phyloP scores from a whole-genome alignment of 53 echinoderm and acorn worm species.

The Zoroaster sp. region DNA sequence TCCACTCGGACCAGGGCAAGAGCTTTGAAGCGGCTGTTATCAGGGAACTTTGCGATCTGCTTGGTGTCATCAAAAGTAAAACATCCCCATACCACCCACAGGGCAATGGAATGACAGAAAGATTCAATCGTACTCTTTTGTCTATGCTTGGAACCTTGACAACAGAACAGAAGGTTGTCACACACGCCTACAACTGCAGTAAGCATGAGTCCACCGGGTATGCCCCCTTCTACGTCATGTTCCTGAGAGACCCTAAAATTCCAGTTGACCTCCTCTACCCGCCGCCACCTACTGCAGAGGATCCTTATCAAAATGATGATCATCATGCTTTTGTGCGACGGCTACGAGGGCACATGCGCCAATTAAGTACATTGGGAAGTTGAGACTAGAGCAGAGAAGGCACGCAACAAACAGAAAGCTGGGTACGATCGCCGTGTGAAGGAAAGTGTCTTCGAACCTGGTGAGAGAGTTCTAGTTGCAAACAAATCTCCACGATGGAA shows the following conservation, averaged over 20 bases:
- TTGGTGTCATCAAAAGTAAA: not conserved
- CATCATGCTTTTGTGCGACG: not conserved
- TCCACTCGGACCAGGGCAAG: conserved; percentile 59
- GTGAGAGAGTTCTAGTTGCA: conserved; percentile 27
- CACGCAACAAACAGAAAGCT: not conserved
- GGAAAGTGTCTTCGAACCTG: not conserved
- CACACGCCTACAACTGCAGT: conserved; percentile 23
- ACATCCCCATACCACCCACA: conserved; percentile 66
- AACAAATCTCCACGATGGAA: not conserved
- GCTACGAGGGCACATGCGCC: not conserved
- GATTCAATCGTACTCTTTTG: conserved; percentile 52
- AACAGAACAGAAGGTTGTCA: conserved; percentile 10
- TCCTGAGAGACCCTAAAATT: not conserved
- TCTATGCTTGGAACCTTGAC: conserved; percentile 54
- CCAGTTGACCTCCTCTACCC: too few species aligned
- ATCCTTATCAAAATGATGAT: not conserved
- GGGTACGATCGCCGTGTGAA: not conserved
- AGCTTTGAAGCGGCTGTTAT: conserved; percentile 24
- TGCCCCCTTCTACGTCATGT: conserved; percentile 31
- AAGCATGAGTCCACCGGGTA: conserved; percentile 21
- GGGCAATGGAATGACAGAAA: conserved; percentile 44
- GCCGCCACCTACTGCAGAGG: too few species aligned
- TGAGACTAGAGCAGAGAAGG: not conserved
- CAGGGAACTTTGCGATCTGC: conserved; percentile 3
- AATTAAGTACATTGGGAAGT: too few species aligned